Percentiles rank a stretch among this genome's conserved stretches.
phyloP scores from a whole-genome alignment of 2,113 vertebrate genomes.

The Leuciscus idus region DNA sequence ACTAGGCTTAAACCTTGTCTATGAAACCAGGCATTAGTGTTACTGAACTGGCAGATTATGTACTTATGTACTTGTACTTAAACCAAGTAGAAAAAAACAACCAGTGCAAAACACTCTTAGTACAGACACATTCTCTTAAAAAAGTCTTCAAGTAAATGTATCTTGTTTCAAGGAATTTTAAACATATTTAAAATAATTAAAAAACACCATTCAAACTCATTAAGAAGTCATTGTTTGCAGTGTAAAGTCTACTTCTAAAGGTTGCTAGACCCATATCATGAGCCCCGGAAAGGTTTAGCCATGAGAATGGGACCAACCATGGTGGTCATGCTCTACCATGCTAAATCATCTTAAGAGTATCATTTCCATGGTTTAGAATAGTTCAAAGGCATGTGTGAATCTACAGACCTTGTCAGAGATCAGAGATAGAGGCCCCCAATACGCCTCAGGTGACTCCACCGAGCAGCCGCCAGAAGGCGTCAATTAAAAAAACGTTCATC shows the following conservation, averaged over 20 bases:
- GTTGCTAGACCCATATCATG: neutral
- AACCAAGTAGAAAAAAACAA: neutral
- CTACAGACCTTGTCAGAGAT: slow-evolving; percentile 45
- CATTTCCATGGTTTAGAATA: slow-evolving; percentile 15
- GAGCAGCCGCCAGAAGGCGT: slow-evolving; percentile 61
- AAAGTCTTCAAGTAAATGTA: neutral
- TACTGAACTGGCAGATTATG: neutral
- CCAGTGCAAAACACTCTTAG: neutral
- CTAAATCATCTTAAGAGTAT: slow-evolving; percentile 15
- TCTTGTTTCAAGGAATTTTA: neutral
- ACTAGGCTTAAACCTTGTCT: too few species aligned
- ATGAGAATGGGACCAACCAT: slow-evolving; percentile 2
- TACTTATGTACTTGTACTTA: neutral
- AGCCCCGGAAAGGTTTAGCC: slow-evolving; percentile 14
- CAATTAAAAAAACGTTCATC: slow-evolving; percentile 71
- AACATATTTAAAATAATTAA: neutral
- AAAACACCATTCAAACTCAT: neutral
- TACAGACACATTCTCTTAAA: neutral
- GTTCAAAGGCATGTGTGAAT: slow-evolving; percentile 39
- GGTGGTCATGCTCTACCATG: slow-evolving; percentile 18
- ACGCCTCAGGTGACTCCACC: slow-evolving; percentile 67
- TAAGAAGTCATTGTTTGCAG: neutral
- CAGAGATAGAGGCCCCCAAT: slow-evolving; percentile 36
- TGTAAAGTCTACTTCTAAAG: neutral
- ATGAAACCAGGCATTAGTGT: neutral